Base-by-base conservation (phyloP, 1,140 invertebrate genomes). In the Drosophila arawakana region DNA sequence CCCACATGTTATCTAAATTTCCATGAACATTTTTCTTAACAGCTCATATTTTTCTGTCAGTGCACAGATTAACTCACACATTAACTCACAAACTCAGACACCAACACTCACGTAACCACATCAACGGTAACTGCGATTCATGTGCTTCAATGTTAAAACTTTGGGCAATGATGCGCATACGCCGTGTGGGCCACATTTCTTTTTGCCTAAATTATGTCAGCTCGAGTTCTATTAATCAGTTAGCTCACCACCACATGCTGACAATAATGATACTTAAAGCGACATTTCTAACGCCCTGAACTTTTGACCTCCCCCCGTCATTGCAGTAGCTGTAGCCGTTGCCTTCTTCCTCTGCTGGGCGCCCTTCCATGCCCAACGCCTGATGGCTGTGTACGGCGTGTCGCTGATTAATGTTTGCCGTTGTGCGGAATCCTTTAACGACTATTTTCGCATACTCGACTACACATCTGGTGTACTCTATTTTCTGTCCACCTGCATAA, bases 331-430 rank as follows among this genome's bases (percentile, higher is more conserved):
- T 62, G 98, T 99, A 7, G 98, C 98, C n/a, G 95, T 97, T 7
- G 96, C 97, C 3, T 99, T 99, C 93, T 98, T 98, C 93, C 94
- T 98, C 11, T 98, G 97, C 93, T 99, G 97, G 97, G 97, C 97
- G 1, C 98, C 98, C 6, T 98, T 98, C 92, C 98, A 99, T 88
- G 95, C 96, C 0, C 98, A 99, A 85, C 93, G 97, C 2, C 92
- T 97, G 3, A 93, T 96, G 15, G 96, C 95, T 0, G 95, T 96
- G 2, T 96, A 97, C 71, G 95, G 94, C 30, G 62, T 69, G 76
- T 76, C 82, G 47, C 65, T 90, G 54, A 88, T 90, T 68, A 92
- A 80, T 75, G 77, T 72, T 61, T 58, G 83, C 91, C 93, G 68
- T 86, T 93, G 66, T 73, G 21, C 90, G 91, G 90, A 91, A 15